A percentile compares a stretch with the other conserved stretches of the same genome.
Evolutionary conservation across 2,113 vertebrate genomes (phyloP).

Genomic region (Ceratotherium simum): DNA sequence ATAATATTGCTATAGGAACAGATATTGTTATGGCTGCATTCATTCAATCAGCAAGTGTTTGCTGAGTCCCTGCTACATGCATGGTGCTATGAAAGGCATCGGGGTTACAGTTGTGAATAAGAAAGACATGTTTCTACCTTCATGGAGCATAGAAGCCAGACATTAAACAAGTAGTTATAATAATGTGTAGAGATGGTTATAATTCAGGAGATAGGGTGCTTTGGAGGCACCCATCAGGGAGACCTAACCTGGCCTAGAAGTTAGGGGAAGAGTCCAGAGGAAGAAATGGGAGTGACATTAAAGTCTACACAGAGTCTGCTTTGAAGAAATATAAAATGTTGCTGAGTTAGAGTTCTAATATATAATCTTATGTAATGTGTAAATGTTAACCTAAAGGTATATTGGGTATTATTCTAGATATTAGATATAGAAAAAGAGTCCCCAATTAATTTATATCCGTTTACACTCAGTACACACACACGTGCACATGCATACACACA

Average conservation of each 20-base stretch:
- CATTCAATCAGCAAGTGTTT: neutral
- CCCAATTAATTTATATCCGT: neutral
- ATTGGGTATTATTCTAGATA: conserved; percentile 25
- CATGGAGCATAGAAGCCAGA: neutral
- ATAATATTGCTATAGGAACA: neutral
- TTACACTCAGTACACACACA: neutral
- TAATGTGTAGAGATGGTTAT: neutral
- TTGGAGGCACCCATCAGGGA: neutral
- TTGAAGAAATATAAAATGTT: neutral
- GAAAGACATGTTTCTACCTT: neutral
- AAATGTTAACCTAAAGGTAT: neutral
- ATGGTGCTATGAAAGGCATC: neutral
- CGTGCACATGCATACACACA: neutral
- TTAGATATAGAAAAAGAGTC: neutral
- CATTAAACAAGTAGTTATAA: neutral
- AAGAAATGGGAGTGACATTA: neutral
- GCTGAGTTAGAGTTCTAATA: neutral
- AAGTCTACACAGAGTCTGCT: neutral
- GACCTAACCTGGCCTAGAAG: neutral
- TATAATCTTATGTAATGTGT: neutral
- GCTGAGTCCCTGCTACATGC: neutral
- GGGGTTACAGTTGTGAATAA: neutral
- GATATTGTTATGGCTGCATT: neutral
- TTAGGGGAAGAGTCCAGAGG: neutral
- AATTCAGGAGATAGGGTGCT: neutral